A percentile compares a stretch with the other conserved stretches of the same genome.
Conservation (phyloP, 2,113 vertebrate genomes). For the Connochaetes taurinus region DNA sequence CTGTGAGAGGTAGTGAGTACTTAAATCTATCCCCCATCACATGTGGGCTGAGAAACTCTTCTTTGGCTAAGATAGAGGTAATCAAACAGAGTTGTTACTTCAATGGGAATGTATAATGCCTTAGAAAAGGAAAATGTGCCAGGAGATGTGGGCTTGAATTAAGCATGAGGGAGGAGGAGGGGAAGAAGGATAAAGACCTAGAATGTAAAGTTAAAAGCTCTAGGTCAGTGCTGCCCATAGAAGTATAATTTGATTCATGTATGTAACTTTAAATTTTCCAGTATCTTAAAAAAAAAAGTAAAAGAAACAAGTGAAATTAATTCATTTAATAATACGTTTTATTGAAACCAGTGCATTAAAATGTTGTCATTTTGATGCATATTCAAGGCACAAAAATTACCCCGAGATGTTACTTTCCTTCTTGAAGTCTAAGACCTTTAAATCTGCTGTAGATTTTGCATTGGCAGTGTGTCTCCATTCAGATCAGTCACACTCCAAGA, state of each 20-base stretch:
- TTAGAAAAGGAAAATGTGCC: not conserved
- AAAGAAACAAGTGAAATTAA: not conserved
- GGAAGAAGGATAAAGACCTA: not conserved
- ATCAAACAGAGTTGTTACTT: not conserved
- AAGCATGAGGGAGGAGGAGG: not conserved
- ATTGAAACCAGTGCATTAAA: not conserved
- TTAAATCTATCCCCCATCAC: not conserved
- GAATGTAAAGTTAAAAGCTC: not conserved
- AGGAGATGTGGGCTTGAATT: not conserved
- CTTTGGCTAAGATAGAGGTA: not conserved
- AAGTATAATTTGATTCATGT: not conserved
- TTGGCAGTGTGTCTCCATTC: not conserved
- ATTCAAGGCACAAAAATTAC: not conserved
- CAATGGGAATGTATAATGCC: not conserved
- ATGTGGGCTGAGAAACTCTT: not conserved
- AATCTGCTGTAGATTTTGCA: not conserved
- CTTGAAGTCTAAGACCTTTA: not conserved
- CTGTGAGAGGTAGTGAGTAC: not conserved
- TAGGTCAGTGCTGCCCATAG: not conserved
- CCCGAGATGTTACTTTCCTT: not conserved
- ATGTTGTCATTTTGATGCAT: not conserved
- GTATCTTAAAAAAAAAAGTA: not conserved
- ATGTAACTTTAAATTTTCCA: not conserved
- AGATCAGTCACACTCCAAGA: not conserved
- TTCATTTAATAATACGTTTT: conserved; percentile 11